Conservation (phyloP, 2,797 vertebrate genomes). For the Mareca penelope region DNA sequence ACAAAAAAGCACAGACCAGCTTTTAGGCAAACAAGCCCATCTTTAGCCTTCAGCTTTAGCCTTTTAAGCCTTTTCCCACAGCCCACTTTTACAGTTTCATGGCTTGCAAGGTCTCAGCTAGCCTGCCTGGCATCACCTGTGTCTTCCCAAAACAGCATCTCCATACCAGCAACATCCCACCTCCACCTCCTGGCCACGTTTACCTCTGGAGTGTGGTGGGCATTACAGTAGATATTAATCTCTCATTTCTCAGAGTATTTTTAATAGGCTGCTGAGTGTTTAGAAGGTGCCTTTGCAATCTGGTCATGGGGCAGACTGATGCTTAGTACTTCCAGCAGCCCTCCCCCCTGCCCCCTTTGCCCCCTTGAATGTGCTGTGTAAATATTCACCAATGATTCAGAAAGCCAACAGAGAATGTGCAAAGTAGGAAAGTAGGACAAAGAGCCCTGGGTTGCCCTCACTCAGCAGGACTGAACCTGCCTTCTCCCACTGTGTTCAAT, state of each 20-base stretch:
- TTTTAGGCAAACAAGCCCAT: background rate
- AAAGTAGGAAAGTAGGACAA: background rate
- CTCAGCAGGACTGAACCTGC: background rate
- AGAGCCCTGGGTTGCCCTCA: background rate
- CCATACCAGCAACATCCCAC: background rate
- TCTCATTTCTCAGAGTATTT: background rate
- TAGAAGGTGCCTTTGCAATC: background rate
- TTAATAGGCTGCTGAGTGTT: background rate
- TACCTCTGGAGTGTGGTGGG: background rate
- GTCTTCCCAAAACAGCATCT: background rate
- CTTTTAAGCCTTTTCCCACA: background rate
- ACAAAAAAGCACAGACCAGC: background rate
- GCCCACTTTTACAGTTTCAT: background rate
- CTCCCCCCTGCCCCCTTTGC: too few species aligned
- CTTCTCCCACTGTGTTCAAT: background rate
- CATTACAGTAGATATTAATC: background rate
- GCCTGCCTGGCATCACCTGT: background rate
- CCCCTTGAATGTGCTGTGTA: rapidly evolving
- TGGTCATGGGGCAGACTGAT: background rate
- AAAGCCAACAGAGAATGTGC: background rate
- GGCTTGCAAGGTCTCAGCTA: background rate
- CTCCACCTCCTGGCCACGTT: rapidly evolving
- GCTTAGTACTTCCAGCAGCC: background rate
- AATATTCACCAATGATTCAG: background rate
- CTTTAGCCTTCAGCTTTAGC: background rate